These are phyloP conservation scores for Penaeus vannamei DNA, from an alignment of 1,140 invertebrate species.

Conservation along the genomic window DNA sequence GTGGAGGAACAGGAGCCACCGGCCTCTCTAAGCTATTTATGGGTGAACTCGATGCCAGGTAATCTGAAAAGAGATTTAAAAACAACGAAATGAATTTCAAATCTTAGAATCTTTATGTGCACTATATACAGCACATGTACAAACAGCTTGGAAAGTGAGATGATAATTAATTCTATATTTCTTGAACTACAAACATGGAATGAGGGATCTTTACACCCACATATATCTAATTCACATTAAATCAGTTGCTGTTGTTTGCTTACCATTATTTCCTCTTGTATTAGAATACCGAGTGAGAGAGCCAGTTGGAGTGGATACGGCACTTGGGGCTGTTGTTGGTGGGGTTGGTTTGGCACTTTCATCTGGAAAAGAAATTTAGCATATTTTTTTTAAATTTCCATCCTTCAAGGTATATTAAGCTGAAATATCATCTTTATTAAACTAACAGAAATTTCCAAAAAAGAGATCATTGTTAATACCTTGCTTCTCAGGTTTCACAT, in stretches of 20 bases:
- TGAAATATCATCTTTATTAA: neutral
- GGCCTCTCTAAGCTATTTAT: conserved; percentile 38
- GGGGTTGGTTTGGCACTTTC: conserved; percentile 56
- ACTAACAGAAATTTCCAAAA: neutral
- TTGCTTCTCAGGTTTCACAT: conserved; percentile 60
- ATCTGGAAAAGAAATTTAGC: conserved; percentile 28
- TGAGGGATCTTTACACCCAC: too few species aligned
- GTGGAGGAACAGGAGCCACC: conserved; percentile 26
- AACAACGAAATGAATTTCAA: neutral
- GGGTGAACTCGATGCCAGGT: conserved; percentile 49
- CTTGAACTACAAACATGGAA: too few species aligned
- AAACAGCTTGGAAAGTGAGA: too few species aligned
- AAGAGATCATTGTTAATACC: conserved; percentile 22
- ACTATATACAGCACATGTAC: too few species aligned
- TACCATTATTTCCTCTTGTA: conserved; percentile 31
- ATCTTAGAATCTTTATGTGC: too few species aligned
- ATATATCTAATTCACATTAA: too few species aligned
- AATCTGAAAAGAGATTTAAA: conserved; percentile 35
- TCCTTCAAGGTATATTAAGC: neutral
- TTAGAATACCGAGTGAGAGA: conserved; percentile 44
- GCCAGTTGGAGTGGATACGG: conserved; percentile 45
- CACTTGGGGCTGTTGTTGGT: conserved; percentile 46
- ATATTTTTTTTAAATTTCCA: neutral
- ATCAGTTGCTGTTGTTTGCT: neutral
- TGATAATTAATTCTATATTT: too few species aligned